Percentiles rank a stretch among this genome's conserved stretches.
Evolutionary conservation across 2,113 vertebrate genomes (phyloP).

Genomic region (Festucalex cinctus): DNA sequence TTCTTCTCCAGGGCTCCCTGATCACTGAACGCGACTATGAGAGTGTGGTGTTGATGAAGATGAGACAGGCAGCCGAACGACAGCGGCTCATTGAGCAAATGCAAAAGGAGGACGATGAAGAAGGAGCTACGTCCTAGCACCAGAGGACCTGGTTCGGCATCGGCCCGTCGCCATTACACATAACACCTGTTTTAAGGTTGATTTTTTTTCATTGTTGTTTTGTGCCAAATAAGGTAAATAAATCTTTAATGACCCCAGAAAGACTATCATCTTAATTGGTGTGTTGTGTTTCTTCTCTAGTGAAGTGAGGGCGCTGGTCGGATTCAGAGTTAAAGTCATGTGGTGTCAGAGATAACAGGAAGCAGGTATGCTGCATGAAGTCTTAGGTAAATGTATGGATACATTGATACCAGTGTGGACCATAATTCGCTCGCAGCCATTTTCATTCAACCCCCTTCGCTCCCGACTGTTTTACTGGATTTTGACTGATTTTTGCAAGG

Average conservation of each 20-base stretch:
- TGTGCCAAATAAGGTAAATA: slow-evolving; percentile 34
- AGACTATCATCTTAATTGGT: slow-evolving; percentile 4
- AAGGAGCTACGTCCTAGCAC: slow-evolving; percentile 56
- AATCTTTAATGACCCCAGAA: slow-evolving; percentile 24
- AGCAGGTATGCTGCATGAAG: neutral
- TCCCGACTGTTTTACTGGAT: too few species aligned
- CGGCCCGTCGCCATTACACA: neutral
- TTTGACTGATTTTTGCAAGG: too few species aligned
- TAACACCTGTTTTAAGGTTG: slow-evolving; percentile 35
- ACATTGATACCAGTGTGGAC: neutral
- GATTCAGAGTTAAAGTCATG: neutral
- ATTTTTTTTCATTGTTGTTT: slow-evolving; percentile 17
- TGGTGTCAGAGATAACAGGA: slow-evolving; percentile 5
- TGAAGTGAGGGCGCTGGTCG: slow-evolving; percentile 10
- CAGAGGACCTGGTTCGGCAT: neutral
- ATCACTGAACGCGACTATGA: slow-evolving; percentile 87
- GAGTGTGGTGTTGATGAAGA: slow-evolving; percentile 93
- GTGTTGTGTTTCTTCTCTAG: slow-evolving; percentile 14
- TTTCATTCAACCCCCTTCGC: too few species aligned
- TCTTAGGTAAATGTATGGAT: neutral
- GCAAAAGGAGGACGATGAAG: slow-evolving; percentile 81
- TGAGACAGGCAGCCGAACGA: slow-evolving; percentile 92
- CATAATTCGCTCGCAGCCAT: too few species aligned
- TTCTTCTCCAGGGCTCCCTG: slow-evolving; percentile 69
- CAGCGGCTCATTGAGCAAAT: slow-evolving; percentile 88